phyloP scores from a whole-genome alignment of 2,888 invertebrate species.

The Synergus japonicus region DNA sequence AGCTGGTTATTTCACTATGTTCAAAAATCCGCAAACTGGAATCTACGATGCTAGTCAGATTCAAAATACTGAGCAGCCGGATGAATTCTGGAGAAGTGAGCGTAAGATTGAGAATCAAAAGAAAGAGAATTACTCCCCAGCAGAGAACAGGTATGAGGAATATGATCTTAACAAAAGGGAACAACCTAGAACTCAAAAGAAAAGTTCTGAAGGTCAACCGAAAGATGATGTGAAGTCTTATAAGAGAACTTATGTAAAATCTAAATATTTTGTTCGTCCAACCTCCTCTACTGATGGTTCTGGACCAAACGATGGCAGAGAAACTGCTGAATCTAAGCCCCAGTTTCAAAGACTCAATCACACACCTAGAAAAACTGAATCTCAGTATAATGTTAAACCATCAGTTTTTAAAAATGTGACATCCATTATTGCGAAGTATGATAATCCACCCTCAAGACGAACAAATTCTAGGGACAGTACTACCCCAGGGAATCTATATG shows the following conservation, averaged over 20 bases:
- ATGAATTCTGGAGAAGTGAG: background rate
- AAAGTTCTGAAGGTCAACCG: background rate
- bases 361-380: background rate
- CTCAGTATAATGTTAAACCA: background rate
- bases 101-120: slow-evolving; percentile 41
- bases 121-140: slow-evolving; percentile 52
- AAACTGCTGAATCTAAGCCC: background rate
- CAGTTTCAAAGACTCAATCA: background rate
- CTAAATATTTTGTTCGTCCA: background rate
- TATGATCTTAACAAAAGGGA: slow-evolving; percentile 59
- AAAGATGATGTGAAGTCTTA: background rate
- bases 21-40: slow-evolving; percentile 62
- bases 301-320: background rate
- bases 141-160: slow-evolving; percentile 69
- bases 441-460: background rate
- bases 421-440: background rate
- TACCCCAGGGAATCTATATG: background rate
- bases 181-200: background rate
- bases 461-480: background rate
- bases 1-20: slow-evolving; percentile 66
- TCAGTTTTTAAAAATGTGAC: background rate
- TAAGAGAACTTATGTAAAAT: background rate
- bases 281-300: background rate
- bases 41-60: slow-evolving; percentile 52
- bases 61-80: slow-evolving; percentile 9